Conservation (phyloP, 2,888 invertebrate genomes). For the Rhopalosiphum nymphaeae region DNA sequence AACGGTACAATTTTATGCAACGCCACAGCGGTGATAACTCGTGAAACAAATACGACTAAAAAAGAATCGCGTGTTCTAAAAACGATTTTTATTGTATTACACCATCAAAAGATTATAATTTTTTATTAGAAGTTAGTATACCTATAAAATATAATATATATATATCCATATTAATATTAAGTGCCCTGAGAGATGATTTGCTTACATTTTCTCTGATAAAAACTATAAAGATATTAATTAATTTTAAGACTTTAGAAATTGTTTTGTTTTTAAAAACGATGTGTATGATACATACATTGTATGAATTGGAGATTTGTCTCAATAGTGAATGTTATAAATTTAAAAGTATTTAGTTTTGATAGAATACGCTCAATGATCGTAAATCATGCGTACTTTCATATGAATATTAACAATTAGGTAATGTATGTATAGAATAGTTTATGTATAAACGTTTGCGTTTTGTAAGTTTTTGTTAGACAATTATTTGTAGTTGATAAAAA, state of each 20-base stretch:
- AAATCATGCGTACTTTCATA: neutral
- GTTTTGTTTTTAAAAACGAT: neutral
- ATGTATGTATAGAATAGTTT: too few relatives aligned
- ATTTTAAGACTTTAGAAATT: neutral
- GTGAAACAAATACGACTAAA: neutral
- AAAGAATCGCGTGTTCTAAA: neutral
- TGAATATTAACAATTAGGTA: neutral
- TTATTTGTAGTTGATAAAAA: neutral
- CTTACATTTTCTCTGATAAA: neutral
- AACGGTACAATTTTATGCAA: neutral
- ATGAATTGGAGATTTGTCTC: neutral
- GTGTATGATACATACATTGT: neutral
- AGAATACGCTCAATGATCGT: neutral
- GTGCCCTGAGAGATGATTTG: neutral
- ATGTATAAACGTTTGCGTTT: neutral
- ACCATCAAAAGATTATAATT: neutral
- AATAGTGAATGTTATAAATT: neutral
- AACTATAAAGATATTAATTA: neutral
- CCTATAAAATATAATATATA: neutral
- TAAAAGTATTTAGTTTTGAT: neutral
- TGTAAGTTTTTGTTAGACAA: neutral
- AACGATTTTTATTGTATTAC: neutral
- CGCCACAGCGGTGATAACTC: neutral
- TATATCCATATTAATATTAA: too few relatives aligned
- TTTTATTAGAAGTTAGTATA: neutral